Base-by-base conservation (phyloP, 1,140 invertebrate genomes). In the Pogonomyrmex californicus region DNA sequence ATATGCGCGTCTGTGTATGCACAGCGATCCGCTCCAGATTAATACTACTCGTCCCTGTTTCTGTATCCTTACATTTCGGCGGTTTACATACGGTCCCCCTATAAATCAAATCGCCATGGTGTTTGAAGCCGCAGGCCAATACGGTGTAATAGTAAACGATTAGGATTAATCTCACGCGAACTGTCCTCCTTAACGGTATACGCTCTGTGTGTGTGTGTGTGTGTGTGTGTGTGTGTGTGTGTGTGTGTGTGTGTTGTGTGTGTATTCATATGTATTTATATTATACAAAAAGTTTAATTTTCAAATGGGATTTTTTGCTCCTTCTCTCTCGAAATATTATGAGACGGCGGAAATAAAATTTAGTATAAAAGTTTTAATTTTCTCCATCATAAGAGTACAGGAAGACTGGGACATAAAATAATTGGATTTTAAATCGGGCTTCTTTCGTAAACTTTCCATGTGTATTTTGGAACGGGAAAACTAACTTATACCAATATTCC, bases 11-110 rank as follows among this genome's bases (percentile, higher is more conserved):
- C 30, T 58, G 4, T 38, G 68, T 23, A 41, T 30, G 41, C 41
- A 5, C 23, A 23, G 12, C 5, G 44, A 66, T 66, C 49, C 65
- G 78, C 47, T 71, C 23, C 65, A n/a, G 68, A 83, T 83, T 83
- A 83, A 83, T 81, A 44, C 49, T n/a, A 56, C 65, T 65, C 63
- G 63, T 75, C 68, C 54, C 66, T 38, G 41, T 71, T 60, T 30
- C 54, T 30, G 79, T 38, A 60, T 83, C 79, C 68, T 83, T 83
- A 83, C 66, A 44, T 83, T 83, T 75, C 41, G 68, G 79, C 79
- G 68, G 68, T 73, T 83, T 83, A 75, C 17, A 56, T 23, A 23
- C 38, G 54, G 41, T 23, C 58, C 79, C 17, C 62, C 79, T 44
- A 73, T 75, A 83, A 83, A 83, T 83, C 71, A 83, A 41, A 30